phyloP scores from a whole-genome alignment of 2,113 vertebrate species.

The Amphilophus citrinellus region DNA sequence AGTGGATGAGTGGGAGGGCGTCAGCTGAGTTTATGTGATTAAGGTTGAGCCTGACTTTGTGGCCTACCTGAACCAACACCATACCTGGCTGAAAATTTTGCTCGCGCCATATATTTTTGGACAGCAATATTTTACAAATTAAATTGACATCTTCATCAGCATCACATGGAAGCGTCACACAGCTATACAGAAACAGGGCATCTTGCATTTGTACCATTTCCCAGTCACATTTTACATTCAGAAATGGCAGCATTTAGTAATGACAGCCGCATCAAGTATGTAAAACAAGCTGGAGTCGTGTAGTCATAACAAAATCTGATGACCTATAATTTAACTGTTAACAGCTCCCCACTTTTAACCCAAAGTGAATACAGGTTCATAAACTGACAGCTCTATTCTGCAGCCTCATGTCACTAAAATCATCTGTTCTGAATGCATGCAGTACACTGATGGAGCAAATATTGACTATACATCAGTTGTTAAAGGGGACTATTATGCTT shows the following conservation, averaged over 20 bases:
- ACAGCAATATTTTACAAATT: too few relatives aligned
- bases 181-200: not conserved
- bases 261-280: not conserved
- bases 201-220: not conserved
- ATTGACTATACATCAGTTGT: not conserved
- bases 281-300: not conserved
- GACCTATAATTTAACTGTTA: slow-evolving; percentile 13
- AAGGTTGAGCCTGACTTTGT: not conserved
- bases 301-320: slow-evolving; percentile 8
- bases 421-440: not conserved
- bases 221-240: not conserved
- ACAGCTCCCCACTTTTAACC: not conserved
- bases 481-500: not conserved
- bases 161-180: not conserved
- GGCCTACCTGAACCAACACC: not conserved
- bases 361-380: not conserved
- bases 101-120: too few relatives aligned
- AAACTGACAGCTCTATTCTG: not conserved
- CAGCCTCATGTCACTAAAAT: not conserved
- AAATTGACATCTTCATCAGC: too few relatives aligned
- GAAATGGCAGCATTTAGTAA: not conserved
- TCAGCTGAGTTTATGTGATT: not conserved
- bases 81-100: too few relatives aligned
- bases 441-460: not conserved
- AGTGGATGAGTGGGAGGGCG: not conserved